These are phyloP conservation scores for Anoncus sp. DNA, from an alignment of 2,888 invertebrate genomes.

Conservation along the genomic window DNA sequence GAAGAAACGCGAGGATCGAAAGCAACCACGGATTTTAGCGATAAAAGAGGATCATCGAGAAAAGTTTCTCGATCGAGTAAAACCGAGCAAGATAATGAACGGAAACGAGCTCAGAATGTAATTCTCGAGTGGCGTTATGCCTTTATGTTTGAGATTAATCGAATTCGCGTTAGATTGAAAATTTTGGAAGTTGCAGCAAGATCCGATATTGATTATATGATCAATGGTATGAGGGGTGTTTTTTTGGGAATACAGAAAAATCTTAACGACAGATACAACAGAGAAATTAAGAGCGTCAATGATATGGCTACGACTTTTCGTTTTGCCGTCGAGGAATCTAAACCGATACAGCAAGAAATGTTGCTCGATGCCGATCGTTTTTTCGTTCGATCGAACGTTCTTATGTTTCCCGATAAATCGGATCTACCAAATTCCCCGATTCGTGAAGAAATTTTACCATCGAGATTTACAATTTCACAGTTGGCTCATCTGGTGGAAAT, in stretches of 20 bases:
- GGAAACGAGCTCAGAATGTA: slow-evolving; percentile 47
- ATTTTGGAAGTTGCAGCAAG: slow-evolving; percentile 82
- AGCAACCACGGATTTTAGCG: slow-evolving; percentile 28
- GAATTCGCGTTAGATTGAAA: slow-evolving; percentile 83
- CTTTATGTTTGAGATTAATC: slow-evolving; percentile 85
- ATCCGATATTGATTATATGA: slow-evolving; percentile 83
- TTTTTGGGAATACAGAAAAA: slow-evolving; percentile 83
- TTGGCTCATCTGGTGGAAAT: slow-evolving; percentile 76
- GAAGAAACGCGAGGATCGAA: slow-evolving; percentile 40
- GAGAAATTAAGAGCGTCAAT: slow-evolving; percentile 81
- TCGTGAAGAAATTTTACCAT: slow-evolving; percentile 59
- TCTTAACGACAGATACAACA: slow-evolving; percentile 83
- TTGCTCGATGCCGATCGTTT: slow-evolving; percentile 84
- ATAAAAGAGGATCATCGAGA: slow-evolving; percentile 46
- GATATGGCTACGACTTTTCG: slow-evolving; percentile 74
- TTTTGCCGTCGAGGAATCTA: slow-evolving; percentile 83
- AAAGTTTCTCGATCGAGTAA: slow-evolving; percentile 30
- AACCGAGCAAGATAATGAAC: neutral
- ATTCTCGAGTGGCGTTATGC: slow-evolving; percentile 86
- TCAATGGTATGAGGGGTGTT: slow-evolving; percentile 80
- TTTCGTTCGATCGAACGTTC: slow-evolving; percentile 83
- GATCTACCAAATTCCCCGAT: slow-evolving; percentile 40
- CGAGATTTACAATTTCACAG: slow-evolving; percentile 73
- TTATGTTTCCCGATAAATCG: slow-evolving; percentile 73
- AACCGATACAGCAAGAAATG: slow-evolving; percentile 83